phyloP scores from a whole-genome alignment of 2,797 vertebrate species.

The Sebastiscus tertius region DNA sequence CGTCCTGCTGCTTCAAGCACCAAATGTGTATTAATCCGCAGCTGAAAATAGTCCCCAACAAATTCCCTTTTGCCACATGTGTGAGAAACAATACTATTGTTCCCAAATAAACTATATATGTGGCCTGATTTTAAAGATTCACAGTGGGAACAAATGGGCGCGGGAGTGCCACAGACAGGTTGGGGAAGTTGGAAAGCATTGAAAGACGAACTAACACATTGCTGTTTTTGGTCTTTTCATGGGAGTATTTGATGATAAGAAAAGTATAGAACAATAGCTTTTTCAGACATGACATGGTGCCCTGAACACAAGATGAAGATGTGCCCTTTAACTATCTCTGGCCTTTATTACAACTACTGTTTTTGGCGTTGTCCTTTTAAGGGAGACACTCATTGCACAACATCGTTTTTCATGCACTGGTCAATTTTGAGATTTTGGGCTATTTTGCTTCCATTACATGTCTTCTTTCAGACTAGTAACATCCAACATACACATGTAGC shows the following conservation, averaged over 20 bases:
- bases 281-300: not conserved
- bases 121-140: not conserved
- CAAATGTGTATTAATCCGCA: not conserved
- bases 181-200: not conserved
- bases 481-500: too few species aligned
- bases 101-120: not conserved
- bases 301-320: not conserved
- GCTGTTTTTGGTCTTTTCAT: not conserved
- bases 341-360: not conserved
- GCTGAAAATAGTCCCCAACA: not conserved
- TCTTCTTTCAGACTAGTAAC: too few species aligned
- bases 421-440: too few species aligned
- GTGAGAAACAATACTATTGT: not conserved
- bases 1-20: not conserved
- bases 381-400: too few species aligned
- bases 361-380: not conserved
- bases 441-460: too few species aligned
- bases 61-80: not conserved
- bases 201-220: not conserved
- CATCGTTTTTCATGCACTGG: too few species aligned
- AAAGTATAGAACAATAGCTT: not conserved
- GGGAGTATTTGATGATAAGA: not conserved
- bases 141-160: not conserved
- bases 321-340: not conserved
- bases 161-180: not conserved